Conservation (phyloP, 2,797 vertebrate genomes). For the Halcyon smyrnensis region DNA sequence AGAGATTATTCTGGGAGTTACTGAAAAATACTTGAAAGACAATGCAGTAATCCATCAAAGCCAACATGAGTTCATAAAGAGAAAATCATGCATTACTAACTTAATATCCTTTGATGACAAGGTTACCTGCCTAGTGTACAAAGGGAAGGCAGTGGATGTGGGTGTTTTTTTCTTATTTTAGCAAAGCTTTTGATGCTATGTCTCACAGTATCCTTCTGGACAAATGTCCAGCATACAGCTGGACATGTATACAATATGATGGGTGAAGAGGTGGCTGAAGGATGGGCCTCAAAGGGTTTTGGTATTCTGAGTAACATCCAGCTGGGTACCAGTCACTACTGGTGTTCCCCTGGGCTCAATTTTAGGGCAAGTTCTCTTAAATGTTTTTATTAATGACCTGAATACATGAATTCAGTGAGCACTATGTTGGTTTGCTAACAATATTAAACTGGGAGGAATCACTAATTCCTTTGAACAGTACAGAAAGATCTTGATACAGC, state of each 20-base stretch:
- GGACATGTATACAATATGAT: too few species aligned
- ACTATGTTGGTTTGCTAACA: not conserved
- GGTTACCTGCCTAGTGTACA: not conserved
- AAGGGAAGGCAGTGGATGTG: not conserved
- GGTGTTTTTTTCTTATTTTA: not conserved
- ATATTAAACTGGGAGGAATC: not conserved
- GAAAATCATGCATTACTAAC: not conserved
- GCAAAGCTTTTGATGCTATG: not conserved
- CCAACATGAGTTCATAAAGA: not conserved
- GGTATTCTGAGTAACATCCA: not conserved
- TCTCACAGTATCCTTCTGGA: not conserved
- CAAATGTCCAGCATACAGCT: not conserved
- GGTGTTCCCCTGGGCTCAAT: not conserved
- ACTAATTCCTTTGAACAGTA: accelerated
- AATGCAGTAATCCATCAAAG: not conserved
- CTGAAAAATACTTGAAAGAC: not conserved
- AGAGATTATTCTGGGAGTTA: not conserved
- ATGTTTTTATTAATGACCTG: not conserved
- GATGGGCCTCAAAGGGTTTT: not conserved
- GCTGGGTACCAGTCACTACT: not conserved
- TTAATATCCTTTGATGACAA: not conserved
- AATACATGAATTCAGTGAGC: not conserved
- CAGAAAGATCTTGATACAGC: not conserved
- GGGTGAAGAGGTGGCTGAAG: not conserved
- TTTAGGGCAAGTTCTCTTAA: not conserved